Base-by-base conservation (phyloP, 2,888 invertebrate genomes). In the Protula sp. region DNA sequence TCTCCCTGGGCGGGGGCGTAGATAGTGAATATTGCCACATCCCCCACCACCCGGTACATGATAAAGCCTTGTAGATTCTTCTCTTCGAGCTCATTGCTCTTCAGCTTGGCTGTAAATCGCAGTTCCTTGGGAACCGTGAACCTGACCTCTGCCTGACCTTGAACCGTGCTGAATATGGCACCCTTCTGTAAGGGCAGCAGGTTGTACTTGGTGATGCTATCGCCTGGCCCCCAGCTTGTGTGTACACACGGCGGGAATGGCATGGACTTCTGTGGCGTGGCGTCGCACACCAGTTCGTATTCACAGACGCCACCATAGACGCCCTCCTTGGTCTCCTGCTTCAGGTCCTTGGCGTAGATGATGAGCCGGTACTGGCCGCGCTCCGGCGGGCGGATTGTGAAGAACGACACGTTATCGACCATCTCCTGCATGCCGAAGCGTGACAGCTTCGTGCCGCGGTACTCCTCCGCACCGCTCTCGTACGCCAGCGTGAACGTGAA, bases 231-330 rank as follows among this genome's bases (percentile, higher is more conserved):
- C 78, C 80, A 81, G 66, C 73, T 76, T n/a, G 78, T 71, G 67
- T 77, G 76, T 27, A 79, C 76, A 68, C 80, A 79, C 22, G 79
- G 79, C 53, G 81, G 81, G 74, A 77, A 81, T 24, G 79, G 79
- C 38, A 63, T 60, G 1, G 78, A 76, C 26, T 66, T 62, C 1
- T 75, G 73, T n/a, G 71, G 67, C 1, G 65, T 67, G 22, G 69
- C 69, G 54, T 77, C 74, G 30, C 76, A 75, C 5, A 76, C 72
- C 19, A 80, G 72, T 69, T 78, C 77, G 67, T 79, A 81, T 64
- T 81, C 81, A 57, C 80, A 80, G 14, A 81, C 79, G 58, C 79
- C 80, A 38, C 79, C 77, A 62, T 79, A 81, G 24, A 80, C 77
- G 58, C 77, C 77, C 57, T 80, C 79, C 60, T 76, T 77, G n/a